Evolutionary conservation across 2,113 vertebrate species (phyloP).

Genomic region (Toxotes chatareus): DNA sequence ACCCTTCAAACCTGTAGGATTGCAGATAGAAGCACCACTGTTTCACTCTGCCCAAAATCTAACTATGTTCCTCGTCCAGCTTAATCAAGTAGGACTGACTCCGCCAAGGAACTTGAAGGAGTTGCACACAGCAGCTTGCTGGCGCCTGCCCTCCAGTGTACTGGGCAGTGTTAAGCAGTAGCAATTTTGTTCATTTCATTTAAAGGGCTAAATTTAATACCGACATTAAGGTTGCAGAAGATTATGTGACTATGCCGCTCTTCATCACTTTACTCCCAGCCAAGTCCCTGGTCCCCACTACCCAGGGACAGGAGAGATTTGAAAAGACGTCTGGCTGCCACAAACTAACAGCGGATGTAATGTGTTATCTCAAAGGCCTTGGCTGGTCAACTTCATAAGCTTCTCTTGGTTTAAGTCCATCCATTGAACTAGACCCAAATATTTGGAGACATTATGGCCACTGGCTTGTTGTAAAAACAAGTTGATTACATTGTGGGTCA

Average conservation of each 20-base stretch:
- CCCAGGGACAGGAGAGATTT: slow-evolving; percentile 64
- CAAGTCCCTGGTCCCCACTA: slow-evolving; percentile 45
- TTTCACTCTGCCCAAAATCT: slow-evolving; percentile 40
- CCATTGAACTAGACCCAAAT: slow-evolving; percentile 58
- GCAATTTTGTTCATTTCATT: slow-evolving; percentile 72
- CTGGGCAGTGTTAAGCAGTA: slow-evolving; percentile 47
- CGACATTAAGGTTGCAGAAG: slow-evolving; percentile 69
- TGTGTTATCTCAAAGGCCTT: slow-evolving; percentile 75
- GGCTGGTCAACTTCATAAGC: slow-evolving; percentile 72
- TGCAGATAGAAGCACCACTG: slow-evolving; percentile 52
- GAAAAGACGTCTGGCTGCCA: slow-evolving; percentile 54
- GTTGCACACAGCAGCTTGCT: slow-evolving; percentile 34
- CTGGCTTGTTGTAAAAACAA: slow-evolving; percentile 49
- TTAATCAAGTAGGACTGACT: slow-evolving; percentile 52
- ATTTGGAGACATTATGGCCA: slow-evolving; percentile 50
- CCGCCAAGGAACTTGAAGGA: slow-evolving; percentile 50
- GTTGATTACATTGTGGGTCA: slow-evolving; percentile 49
- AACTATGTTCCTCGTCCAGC: slow-evolving; percentile 44
- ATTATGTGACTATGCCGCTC: slow-evolving; percentile 61
- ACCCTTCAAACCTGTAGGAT: slow-evolving; percentile 56
- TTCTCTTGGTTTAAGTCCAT: slow-evolving; percentile 64
- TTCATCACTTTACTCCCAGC: slow-evolving; percentile 46
- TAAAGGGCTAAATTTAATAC: slow-evolving; percentile 68
- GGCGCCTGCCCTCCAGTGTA: slow-evolving; percentile 50
- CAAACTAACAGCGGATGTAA: slow-evolving; percentile 55